A percentile compares a stretch with the other conserved stretches of the same genome.
Conservation (phyloP, 2,797 vertebrate species). For the Oophaga sylvatica region DNA sequence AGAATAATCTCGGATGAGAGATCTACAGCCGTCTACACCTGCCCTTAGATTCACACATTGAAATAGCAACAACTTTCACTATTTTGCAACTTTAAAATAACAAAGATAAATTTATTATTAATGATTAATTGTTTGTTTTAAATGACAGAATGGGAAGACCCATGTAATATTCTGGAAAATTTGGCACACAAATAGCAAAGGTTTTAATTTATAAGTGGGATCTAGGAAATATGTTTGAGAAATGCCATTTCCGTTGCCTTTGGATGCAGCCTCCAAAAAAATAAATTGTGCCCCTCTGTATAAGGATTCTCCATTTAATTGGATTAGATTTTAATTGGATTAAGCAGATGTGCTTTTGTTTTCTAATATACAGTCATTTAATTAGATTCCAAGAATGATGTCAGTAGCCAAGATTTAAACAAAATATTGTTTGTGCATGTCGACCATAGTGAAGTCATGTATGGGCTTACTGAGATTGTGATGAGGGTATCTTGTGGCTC, state of each 20-base stretch:
- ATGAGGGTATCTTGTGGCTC: too few relatives aligned
- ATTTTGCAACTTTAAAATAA: neutral
- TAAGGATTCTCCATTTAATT: neutral
- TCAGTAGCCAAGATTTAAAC: neutral
- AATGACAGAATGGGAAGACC: neutral
- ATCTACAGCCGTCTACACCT: too few relatives aligned
- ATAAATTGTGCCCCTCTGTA: neutral
- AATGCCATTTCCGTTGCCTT: neutral
- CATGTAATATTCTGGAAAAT: constrained; percentile 2
- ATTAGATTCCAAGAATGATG: neutral
- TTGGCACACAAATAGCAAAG: constrained; percentile 1
- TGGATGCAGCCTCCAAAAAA: neutral
- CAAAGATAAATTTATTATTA: neutral
- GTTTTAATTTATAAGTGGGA: constrained; percentile 17
- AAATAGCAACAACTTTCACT: neutral
- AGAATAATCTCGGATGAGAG: too few relatives aligned
- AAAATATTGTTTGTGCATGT: neutral
- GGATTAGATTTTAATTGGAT: neutral
- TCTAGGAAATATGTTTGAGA: neutral
- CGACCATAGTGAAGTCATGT: neutral
- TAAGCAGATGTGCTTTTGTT: neutral
- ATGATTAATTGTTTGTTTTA: neutral
- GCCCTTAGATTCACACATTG: too few relatives aligned
- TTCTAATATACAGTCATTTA: neutral
- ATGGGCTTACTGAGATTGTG: neutral